These are phyloP conservation scores for Heliopora coerulea DNA, from an alignment of 92 coral and sea anemone species.

Conservation along the genomic window DNA sequence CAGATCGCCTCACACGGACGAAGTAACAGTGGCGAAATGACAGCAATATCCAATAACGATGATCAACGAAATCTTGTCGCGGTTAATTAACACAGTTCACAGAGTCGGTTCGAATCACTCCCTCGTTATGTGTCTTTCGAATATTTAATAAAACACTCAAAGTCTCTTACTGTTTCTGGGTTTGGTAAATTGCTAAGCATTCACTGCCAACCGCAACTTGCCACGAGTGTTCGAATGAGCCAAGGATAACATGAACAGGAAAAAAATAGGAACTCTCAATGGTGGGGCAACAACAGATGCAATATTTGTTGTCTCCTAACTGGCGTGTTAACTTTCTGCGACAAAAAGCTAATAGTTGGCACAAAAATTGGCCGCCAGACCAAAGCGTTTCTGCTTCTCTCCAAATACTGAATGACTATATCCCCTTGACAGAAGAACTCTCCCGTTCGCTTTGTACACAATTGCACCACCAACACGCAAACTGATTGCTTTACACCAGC, in stretches of 20 bases:
- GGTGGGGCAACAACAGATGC: not conserved
- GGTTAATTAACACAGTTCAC: slow-evolving; percentile 32
- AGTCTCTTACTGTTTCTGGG: not conserved
- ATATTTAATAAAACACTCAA: not conserved
- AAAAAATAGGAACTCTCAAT: not conserved
- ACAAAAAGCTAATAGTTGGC: not conserved
- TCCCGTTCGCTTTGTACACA: not conserved
- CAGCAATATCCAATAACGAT: slow-evolving; percentile 25
- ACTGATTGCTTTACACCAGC: slow-evolving; percentile 19
- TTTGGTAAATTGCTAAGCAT: not conserved
- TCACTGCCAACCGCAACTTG: not conserved
- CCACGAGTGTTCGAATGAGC: not conserved
- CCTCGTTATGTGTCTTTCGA: not conserved
- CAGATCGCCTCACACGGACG: not conserved
- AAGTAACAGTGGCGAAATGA: slow-evolving; percentile 8
- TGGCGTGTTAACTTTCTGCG: not conserved
- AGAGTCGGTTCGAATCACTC: not conserved
- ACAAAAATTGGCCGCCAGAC: not conserved
- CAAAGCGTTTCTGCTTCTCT: not conserved
- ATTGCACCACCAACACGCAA: slow-evolving; percentile 1
- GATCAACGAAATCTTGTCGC: slow-evolving; percentile 34
- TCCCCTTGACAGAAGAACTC: not conserved
- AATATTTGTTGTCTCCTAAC: not conserved
- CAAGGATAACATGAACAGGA: not conserved
- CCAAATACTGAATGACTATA: not conserved